phyloP scores from a whole-genome alignment of 30 jellyfish, hydroid and myxozoan species.

The Pseudorhiza aurosa region DNA sequence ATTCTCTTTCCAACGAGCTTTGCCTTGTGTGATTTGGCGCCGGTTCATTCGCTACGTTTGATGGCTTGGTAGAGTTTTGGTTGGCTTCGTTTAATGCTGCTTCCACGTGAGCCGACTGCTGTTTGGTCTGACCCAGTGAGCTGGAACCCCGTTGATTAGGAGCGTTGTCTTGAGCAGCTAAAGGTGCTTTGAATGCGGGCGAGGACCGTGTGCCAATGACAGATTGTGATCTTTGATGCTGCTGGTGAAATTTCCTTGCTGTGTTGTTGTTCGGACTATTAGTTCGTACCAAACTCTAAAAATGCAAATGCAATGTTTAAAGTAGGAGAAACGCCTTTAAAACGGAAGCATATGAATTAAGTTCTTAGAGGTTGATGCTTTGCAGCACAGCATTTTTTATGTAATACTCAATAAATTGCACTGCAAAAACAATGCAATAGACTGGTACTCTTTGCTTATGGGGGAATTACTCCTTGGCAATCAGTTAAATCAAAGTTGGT shows the following conservation, averaged over 20 bases:
- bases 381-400: no score
- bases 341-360: no score
- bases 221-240: constrained; percentile 70
- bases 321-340: no score
- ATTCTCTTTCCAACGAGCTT: neutral
- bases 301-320: no score
- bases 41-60: neutral
- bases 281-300: constrained; percentile 36
- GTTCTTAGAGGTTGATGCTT: no score
- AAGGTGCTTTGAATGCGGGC: constrained; percentile 29
- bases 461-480: no score
- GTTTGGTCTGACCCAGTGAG: neutral
- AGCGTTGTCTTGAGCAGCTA: neutral
- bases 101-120: neutral
- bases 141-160: no score
- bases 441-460: no score
- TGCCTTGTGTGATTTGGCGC: neutral
- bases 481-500: no score
- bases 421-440: no score
- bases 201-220: constrained; percentile 56
- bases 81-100: neutral
- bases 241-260: constrained; percentile 22
- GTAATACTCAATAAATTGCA: no score
- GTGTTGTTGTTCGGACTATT: constrained; percentile 13
- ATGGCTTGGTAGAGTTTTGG: neutral